A percentile compares a stretch with the other conserved stretches of the same genome.
Conservation (phyloP, 1,140 invertebrate genomes). For the Anadara kagoshimensis region DNA sequence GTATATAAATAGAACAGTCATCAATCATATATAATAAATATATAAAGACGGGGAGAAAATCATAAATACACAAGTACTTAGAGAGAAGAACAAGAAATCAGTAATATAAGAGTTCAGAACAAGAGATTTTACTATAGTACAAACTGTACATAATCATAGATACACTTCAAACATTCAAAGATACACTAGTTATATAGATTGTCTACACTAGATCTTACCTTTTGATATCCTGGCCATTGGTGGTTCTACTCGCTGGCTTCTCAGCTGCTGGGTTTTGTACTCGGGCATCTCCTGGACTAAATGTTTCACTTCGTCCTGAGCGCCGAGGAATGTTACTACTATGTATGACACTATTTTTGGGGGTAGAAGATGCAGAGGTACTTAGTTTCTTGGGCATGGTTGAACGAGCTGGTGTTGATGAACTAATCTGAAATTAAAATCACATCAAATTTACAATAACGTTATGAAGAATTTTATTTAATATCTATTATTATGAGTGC, state of each 20-base stretch:
- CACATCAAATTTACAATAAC: neutral
- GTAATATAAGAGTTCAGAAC: no score
- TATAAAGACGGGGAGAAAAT: no score
- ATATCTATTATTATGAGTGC: no score
- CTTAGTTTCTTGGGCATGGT: conserved; percentile 65
- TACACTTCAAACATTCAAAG: neutral
- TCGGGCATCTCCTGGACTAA: conserved; percentile 67
- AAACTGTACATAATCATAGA: no score
- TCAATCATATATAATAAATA: no score
- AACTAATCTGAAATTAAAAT: conserved; percentile 50
- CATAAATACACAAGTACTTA: no score
- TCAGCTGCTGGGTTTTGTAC: conserved; percentile 47
- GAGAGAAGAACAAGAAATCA: no score
- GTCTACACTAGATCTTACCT: conserved; percentile 45
- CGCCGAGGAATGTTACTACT: conserved; percentile 61
- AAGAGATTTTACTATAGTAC: no score
- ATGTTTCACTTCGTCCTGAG: conserved; percentile 63
- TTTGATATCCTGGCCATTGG: conserved; percentile 66
- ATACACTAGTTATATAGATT: neutral
- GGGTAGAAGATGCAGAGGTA: conserved; percentile 53
- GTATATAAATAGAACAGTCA: no score
- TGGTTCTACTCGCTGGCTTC: conserved; percentile 55
- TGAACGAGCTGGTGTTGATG: conserved; percentile 57
- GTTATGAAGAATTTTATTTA: no score
- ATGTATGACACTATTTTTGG: conserved; percentile 67